phyloP scores from a whole-genome alignment of 2,113 vertebrate genomes.

The Machaerirhynchus nigripectus region DNA sequence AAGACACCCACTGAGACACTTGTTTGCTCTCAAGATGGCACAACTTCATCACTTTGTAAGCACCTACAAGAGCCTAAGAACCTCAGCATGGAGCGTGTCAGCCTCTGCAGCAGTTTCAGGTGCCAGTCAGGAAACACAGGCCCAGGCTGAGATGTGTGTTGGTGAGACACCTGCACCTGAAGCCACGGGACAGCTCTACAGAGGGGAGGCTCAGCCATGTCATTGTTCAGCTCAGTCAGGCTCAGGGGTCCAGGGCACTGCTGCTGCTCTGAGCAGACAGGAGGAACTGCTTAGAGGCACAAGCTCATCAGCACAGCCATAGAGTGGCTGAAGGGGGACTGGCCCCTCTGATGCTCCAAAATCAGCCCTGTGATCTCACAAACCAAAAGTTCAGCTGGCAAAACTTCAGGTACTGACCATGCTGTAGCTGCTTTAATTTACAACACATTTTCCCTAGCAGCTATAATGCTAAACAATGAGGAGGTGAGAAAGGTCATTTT shows the following conservation, averaged over 20 bases:
- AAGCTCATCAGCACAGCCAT: background rate
- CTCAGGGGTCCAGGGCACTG: fast-evolving
- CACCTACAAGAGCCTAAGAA: background rate
- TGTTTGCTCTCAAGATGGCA: background rate
- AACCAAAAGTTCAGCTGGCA: background rate
- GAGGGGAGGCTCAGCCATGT: background rate
- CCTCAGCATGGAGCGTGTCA: fast-evolving
- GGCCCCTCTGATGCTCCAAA: background rate
- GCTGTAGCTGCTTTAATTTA: background rate
- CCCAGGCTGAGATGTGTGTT: background rate
- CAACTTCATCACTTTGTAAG: background rate
- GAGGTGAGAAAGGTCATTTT: background rate
- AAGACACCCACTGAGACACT: background rate
- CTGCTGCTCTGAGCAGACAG: background rate
- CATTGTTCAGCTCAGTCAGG: fast-evolving
- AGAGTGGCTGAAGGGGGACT: background rate
- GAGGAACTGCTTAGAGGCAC: background rate
- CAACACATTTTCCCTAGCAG: background rate
- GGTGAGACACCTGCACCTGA: background rate
- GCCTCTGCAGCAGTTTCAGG: background rate
- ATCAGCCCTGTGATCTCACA: background rate
- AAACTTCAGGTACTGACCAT: background rate
- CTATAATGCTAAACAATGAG: background rate
- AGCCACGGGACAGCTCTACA: background rate
- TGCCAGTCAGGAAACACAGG: background rate